A percentile compares a stretch with the other conserved stretches of the same genome.
phyloP scores from a whole-genome alignment of 2,888 invertebrate genomes.

The Drosophila trichaetosa region DNA sequence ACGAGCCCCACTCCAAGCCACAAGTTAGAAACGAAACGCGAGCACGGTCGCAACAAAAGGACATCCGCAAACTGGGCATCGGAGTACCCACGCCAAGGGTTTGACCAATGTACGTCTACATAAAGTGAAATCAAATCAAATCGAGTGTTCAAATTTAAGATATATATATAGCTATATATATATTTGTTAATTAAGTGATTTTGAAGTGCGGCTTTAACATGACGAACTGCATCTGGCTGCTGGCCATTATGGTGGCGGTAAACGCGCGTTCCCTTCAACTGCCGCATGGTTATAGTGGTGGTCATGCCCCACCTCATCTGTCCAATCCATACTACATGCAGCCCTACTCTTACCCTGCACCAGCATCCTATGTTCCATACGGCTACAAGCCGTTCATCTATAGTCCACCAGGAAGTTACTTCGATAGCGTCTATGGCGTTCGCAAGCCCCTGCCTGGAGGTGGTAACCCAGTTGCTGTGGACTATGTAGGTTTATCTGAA shows the following conservation, averaged over 20 bases:
- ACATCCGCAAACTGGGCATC: constrained; percentile 10
- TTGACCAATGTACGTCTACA: constrained; percentile 23
- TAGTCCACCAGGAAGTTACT: constrained; percentile 68
- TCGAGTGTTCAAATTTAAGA: background rate
- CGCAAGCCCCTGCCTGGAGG: constrained; percentile 84
- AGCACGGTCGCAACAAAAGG: constrained; percentile 36
- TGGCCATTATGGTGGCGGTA: constrained; percentile 38
- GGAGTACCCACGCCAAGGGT: background rate
- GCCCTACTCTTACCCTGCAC: constrained; percentile 41
- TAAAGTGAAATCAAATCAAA: constrained; percentile 5
- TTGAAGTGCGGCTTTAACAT: constrained; percentile 22
- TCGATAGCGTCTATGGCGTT: constrained; percentile 75
- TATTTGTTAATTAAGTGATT: background rate
- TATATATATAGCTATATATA: background rate
- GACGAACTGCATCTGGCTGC: constrained; percentile 59
- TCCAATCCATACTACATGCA: constrained; percentile 39
- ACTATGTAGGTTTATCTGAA: constrained; percentile 70
- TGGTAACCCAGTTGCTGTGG: constrained; percentile 82
- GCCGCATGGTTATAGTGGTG: constrained; percentile 18
- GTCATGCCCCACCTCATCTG: constrained; percentile 28
- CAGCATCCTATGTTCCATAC: constrained; percentile 32
- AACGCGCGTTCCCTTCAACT: constrained; percentile 42
- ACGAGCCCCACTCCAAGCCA: constrained; percentile 32
- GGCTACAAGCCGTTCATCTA: constrained; percentile 45
- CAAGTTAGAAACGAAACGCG: constrained; percentile 40